phyloP scores from a whole-genome alignment of 1,140 invertebrate genomes.

The Hormaphis cornu region DNA sequence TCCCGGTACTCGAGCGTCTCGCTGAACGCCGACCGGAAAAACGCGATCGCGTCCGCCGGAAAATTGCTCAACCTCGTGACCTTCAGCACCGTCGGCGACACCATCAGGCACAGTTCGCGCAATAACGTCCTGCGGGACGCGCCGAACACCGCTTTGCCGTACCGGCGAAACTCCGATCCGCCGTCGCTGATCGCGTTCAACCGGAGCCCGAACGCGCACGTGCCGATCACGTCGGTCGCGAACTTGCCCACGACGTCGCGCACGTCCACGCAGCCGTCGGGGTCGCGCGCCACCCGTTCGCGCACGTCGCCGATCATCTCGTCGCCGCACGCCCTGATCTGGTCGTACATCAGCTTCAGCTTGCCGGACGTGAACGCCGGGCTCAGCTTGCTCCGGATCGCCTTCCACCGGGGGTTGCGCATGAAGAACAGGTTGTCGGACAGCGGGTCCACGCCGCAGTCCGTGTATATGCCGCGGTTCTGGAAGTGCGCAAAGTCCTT shows the following conservation, averaged over 20 bases:
- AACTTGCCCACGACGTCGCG: conserved; percentile 19
- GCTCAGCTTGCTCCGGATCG: conserved; percentile 45
- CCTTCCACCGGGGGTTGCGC: conserved; percentile 46
- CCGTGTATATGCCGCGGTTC: conserved; percentile 40
- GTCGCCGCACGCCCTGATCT: conserved; percentile 42
- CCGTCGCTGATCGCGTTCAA: conserved; percentile 43
- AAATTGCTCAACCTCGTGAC: background rate
- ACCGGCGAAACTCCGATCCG: conserved; percentile 46
- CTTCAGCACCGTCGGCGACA: background rate
- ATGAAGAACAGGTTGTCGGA: conserved; percentile 48
- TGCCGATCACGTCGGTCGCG: conserved; percentile 38
- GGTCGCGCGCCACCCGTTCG: too few species aligned
- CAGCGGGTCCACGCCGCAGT: conserved; percentile 42
- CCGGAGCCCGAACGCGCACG: conserved; percentile 38
- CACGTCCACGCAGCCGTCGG: background rate
- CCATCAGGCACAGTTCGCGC: background rate
- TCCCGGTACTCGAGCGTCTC: conserved; percentile 38
- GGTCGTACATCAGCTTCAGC: conserved; percentile 49
- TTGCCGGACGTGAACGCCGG: conserved; percentile 51
- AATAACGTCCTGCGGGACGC: conserved; percentile 13
- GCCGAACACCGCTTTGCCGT: conserved; percentile 38
- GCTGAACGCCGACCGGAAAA: conserved; percentile 36
- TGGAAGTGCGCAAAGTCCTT: conserved; percentile 46
- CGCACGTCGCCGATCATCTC: background rate
- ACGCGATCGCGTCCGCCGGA: conserved; percentile 33